These are phyloP conservation scores for Arctia plantaginis DNA, from an alignment of 2,888 invertebrate genomes.

Conservation along the genomic window DNA sequence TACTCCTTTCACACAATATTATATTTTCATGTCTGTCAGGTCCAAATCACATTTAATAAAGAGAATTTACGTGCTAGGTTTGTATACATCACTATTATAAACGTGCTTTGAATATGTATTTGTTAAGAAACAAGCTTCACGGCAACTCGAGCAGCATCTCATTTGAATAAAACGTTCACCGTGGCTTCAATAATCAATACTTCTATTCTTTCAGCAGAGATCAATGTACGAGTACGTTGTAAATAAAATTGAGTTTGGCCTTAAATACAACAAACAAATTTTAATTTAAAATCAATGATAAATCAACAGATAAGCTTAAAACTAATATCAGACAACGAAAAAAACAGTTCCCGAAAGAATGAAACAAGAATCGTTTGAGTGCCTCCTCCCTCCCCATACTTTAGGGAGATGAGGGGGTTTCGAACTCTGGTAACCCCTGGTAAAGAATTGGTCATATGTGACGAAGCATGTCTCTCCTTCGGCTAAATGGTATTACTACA, in stretches of 20 bases:
- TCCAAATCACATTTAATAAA: neutral
- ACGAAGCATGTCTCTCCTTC: no score
- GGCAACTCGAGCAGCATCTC: neutral
- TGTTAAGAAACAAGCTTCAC: neutral
- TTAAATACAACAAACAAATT: neutral
- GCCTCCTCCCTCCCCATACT: neutral
- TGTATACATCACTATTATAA: neutral
- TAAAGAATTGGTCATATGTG: neutral
- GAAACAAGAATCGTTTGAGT: neutral
- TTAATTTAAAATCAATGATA: neutral
- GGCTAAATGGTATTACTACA: no score
- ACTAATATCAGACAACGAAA: no score
- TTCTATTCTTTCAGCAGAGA: neutral
- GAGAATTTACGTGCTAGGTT: neutral
- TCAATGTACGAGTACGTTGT: neutral
- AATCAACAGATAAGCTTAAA: neutral
- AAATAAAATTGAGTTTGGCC: neutral
- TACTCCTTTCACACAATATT: neutral
- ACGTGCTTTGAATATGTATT: constrained; percentile 1
- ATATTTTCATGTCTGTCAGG: neutral
- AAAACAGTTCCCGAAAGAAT: no score
- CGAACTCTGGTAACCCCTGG: neutral
- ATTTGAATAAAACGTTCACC: constrained; percentile 8
- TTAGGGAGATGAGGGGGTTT: no score
- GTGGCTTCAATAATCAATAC: neutral